These are phyloP conservation scores for Halisarca cf. caerulea DNA, from an alignment of 37 sponge, comb jelly and placozoan species.

Conservation along the genomic window DNA sequence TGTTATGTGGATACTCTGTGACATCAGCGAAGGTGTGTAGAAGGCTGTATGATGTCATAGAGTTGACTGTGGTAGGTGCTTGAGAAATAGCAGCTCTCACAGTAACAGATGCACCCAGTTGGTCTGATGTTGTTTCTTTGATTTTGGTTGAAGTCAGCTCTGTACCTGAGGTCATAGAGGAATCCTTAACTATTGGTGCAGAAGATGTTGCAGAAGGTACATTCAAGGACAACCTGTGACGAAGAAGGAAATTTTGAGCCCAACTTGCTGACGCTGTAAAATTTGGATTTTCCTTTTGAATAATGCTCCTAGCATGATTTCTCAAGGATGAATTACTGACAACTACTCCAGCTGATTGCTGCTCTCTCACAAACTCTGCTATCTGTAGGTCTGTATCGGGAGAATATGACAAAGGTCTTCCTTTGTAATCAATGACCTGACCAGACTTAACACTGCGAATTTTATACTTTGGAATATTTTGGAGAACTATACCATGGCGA, in stretches of 20 bases:
- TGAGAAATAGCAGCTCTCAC: background rate
- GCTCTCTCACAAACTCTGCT: conserved; percentile 60
- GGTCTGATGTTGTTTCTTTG: background rate
- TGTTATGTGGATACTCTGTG: background rate
- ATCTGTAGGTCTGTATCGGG: conserved; percentile 55
- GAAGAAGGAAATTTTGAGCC: conserved; percentile 82
- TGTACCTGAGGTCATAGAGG: background rate
- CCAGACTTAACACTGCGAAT: background rate
- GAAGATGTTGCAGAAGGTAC: background rate
- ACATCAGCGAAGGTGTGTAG: background rate
- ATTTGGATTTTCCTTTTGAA: conserved; percentile 67
- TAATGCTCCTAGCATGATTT: conserved; percentile 56
- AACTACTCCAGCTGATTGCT: conserved; percentile 34
- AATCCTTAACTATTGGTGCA: background rate
- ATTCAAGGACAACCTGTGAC: conserved; percentile 59
- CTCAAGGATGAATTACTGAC: conserved; percentile 72
- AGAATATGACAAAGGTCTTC: conserved; percentile 77
- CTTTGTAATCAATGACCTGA: conserved; percentile 31
- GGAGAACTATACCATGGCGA: conserved; percentile 57
- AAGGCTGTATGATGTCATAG: background rate
- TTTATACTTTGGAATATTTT: conserved; percentile 22
- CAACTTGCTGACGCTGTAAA: conserved; percentile 88
- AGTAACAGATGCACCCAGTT: background rate
- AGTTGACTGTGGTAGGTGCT: background rate
- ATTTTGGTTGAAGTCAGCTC: background rate